phyloP scores from a whole-genome alignment of 2,888 invertebrate genomes.

The Odontomyia ornata region DNA sequence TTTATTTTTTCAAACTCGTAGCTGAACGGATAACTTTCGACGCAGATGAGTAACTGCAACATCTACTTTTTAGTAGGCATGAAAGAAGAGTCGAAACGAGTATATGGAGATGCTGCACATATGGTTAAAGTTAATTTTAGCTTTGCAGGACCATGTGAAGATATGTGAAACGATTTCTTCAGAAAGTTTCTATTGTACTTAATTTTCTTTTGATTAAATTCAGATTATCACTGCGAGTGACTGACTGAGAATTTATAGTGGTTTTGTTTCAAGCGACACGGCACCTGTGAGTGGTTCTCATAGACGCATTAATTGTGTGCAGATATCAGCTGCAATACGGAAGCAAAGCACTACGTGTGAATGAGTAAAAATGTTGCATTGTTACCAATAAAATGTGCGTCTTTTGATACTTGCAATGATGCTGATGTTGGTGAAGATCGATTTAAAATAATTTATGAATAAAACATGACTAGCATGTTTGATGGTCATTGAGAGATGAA shows the following conservation, averaged over 20 bases:
- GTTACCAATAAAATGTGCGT: too few species aligned
- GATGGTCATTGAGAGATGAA: too few species aligned
- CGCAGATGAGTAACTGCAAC: not conserved
- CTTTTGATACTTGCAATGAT: too few species aligned
- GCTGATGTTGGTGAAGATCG: too few species aligned
- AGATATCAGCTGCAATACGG: not conserved
- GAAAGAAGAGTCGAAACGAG: not conserved
- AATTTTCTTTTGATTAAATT: constrained; percentile 32
- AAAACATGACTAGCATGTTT: too few species aligned
- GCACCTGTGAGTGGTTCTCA: not conserved
- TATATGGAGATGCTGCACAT: not conserved
- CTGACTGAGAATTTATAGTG: constrained; percentile 26
- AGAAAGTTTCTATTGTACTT: constrained; percentile 27
- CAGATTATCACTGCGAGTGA: constrained; percentile 20
- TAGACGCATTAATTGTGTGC: not conserved
- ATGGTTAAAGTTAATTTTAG: not conserved
- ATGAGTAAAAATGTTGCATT: too few species aligned
- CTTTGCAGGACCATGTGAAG: not conserved
- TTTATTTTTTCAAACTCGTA: too few species aligned
- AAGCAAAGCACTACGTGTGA: too few species aligned
- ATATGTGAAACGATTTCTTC: constrained; percentile 17
- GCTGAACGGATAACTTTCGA: not conserved
- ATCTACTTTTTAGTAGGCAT: too few species aligned
- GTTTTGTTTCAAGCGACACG: not conserved
- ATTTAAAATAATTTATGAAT: too few species aligned